Conservation (phyloP, 2,113 vertebrate genomes). For the Quiscalus mexicanus region DNA sequence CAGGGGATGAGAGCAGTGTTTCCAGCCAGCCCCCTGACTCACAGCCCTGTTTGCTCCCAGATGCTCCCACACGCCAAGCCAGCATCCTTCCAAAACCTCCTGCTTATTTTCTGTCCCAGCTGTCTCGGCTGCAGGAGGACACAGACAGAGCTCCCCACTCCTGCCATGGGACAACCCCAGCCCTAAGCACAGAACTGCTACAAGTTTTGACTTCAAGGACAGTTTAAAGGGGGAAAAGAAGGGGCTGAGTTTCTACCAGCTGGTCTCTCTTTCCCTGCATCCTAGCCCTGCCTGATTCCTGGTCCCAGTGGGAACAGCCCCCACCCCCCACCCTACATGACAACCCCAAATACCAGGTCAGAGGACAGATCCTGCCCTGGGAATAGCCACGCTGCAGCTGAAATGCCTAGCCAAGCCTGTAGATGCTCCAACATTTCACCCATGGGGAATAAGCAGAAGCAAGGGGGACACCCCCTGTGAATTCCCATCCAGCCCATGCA, state of each 20-base stretch:
- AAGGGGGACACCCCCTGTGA: neutral
- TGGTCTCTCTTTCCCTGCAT: neutral
- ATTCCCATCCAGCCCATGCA: neutral
- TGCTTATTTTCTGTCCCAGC: neutral
- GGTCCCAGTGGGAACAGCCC: neutral
- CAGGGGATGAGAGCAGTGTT: constrained; percentile 19
- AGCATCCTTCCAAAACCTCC: neutral
- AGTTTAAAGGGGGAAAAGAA: neutral
- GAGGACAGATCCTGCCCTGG: neutral
- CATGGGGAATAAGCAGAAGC: neutral
- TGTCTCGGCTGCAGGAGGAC: accelerated
- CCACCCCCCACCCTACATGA: neutral
- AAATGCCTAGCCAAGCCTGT: neutral
- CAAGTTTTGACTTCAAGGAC: neutral
- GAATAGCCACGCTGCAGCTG: neutral
- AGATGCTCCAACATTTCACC: neutral
- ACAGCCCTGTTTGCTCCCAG: neutral
- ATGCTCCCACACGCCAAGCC: neutral
- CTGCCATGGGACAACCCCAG: neutral
- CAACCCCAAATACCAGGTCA: constrained; percentile 34
- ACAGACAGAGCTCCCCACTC: neutral
- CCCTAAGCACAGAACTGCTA: neutral
- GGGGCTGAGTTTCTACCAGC: neutral
- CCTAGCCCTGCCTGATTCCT: neutral
- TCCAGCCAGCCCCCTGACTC: neutral